Evolutionary conservation across 2,888 invertebrate species (phyloP).

Genomic region (Lapara coniferarum): DNA sequence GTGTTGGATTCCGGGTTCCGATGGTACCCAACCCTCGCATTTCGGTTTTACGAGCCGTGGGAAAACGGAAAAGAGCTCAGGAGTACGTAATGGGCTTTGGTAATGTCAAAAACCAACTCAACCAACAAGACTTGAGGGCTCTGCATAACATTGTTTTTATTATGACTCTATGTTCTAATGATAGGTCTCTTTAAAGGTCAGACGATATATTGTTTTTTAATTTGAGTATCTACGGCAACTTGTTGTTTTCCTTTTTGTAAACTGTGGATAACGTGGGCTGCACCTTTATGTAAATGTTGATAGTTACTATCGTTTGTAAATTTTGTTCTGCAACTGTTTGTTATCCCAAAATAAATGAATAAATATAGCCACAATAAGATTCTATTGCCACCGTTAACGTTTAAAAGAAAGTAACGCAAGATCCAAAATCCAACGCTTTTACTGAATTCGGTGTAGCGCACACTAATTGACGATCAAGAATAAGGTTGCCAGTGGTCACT

Average conservation of each 20-base stretch:
- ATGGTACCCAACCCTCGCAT: neutral
- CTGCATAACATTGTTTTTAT: too few species aligned
- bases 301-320: too few species aligned
- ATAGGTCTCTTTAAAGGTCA: too few species aligned
- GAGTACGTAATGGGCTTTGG: neutral
- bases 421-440: neutral
- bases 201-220: too few species aligned
- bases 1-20: neutral
- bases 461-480: slow-evolving; percentile 3
- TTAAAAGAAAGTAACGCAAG: neutral
- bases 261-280: too few species aligned
- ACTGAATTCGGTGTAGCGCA: neutral
- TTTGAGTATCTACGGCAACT: too few species aligned
- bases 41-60: neutral
- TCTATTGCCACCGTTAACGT: too few species aligned
- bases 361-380: too few species aligned
- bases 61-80: neutral
- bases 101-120: neutral
- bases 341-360: neutral
- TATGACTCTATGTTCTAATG: too few species aligned
- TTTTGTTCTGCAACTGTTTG: too few species aligned
- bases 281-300: too few species aligned
- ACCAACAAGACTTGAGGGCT: neutral
- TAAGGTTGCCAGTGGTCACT: neutral
- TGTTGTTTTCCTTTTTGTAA: too few species aligned